These are phyloP conservation scores for Callaeas wilsoni DNA, from an alignment of 2,113 vertebrate genomes.

Conservation along the genomic window DNA sequence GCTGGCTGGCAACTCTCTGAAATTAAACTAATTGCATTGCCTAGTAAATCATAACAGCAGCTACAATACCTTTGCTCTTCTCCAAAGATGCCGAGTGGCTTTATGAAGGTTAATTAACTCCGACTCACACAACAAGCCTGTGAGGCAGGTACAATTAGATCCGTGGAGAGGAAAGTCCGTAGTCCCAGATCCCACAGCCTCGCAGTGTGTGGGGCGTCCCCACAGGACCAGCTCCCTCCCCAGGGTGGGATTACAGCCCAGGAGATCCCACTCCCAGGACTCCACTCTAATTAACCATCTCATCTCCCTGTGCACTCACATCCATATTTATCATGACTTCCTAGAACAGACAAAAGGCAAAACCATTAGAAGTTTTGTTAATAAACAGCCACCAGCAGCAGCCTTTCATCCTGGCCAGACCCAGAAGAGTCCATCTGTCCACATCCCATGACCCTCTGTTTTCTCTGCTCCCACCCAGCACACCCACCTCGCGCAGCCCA, in stretches of 20 bases:
- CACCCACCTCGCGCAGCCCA: accelerated
- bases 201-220: background rate
- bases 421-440: background rate
- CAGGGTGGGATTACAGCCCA: background rate
- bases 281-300: background rate
- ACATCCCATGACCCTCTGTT: background rate
- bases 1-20: background rate
- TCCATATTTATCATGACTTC: background rate
- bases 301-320: background rate
- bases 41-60: background rate
- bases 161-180: accelerated
- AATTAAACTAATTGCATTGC: background rate
- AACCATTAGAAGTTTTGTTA: background rate
- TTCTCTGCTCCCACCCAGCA: background rate
- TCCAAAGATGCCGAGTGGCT: background rate
- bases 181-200: background rate
- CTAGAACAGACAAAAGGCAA: background rate
- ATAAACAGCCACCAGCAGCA: background rate
- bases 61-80: background rate
- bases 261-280: background rate
- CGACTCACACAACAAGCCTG: background rate
- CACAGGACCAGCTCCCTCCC: background rate
- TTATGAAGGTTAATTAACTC: background rate
- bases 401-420: background rate
- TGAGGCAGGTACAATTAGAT: background rate